These are phyloP conservation scores for Xerus inauris DNA, from an alignment of 2,113 vertebrate genomes.

Conservation along the genomic window DNA sequence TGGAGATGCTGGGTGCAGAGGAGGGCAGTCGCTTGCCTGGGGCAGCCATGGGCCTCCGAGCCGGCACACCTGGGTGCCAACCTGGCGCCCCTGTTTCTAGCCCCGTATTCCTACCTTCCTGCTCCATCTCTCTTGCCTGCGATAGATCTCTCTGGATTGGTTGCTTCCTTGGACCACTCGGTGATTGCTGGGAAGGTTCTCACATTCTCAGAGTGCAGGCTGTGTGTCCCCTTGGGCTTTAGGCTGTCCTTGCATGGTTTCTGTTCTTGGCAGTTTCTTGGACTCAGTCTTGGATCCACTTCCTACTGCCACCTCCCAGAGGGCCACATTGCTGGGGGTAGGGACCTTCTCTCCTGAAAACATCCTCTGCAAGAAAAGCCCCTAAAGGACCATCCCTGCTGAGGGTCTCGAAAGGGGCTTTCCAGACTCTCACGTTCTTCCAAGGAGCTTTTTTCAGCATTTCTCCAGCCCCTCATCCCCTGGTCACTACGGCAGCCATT, in stretches of 20 bases:
- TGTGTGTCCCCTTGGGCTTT: neutral
- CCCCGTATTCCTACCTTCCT: neutral
- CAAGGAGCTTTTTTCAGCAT: neutral
- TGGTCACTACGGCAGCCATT: neutral
- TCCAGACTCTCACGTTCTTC: neutral
- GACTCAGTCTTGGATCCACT: neutral
- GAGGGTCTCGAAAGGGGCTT: neutral
- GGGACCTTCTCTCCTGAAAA: neutral
- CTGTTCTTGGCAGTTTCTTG: no score
- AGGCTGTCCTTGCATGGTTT: neutral
- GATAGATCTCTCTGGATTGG: neutral
- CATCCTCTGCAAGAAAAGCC: neutral
- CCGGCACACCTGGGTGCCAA: neutral
- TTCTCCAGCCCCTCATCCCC: neutral
- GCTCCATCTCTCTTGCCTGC: neutral
- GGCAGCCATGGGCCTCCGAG: accelerated
- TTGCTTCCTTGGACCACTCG: neutral
- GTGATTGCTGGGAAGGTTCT: neutral
- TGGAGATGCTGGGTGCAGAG: accelerated
- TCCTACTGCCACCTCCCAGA: accelerated
- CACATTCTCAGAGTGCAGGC: neutral
- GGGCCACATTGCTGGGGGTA: no score
- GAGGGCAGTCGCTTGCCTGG: accelerated
- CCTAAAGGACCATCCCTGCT: accelerated
- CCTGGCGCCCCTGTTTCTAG: accelerated